phyloP scores from a whole-genome alignment of 2,797 vertebrate species.

The Esox masquinongy region DNA sequence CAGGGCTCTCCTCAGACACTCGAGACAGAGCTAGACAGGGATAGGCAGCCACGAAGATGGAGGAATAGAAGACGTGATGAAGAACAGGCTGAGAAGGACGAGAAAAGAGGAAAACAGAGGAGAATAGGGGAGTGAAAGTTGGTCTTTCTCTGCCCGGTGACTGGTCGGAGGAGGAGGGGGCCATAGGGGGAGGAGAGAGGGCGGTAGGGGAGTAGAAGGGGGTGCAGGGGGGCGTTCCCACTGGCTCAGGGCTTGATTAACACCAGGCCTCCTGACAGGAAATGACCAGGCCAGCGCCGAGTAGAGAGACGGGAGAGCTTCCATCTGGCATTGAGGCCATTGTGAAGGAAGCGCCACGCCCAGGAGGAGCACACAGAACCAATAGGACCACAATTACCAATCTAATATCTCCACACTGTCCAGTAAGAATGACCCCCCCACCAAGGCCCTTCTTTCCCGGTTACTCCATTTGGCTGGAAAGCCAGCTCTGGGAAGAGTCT shows the following conservation, averaged over 20 bases:
- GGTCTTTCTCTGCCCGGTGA: neutral
- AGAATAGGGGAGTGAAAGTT: neutral
- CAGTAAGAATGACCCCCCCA: neutral
- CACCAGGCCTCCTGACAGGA: slow-evolving; percentile 83
- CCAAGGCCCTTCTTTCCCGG: neutral
- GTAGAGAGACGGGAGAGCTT: slow-evolving; percentile 74
- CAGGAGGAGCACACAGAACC: slow-evolving; percentile 15
- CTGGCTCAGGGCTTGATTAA: slow-evolving; percentile 78
- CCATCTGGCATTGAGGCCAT: slow-evolving; percentile 74
- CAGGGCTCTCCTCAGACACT: neutral
- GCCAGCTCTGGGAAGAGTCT: no score
- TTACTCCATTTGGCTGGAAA: no score
- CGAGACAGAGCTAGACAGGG: neutral
- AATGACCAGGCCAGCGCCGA: slow-evolving; percentile 78
- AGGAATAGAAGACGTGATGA: slow-evolving; percentile 9
- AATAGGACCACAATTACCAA: neutral
- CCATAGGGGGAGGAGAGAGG: slow-evolving; percentile 40
- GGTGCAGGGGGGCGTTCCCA: slow-evolving; percentile 60
- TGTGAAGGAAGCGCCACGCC: slow-evolving; percentile 38
- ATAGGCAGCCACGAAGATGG: neutral
- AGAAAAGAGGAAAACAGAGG: slow-evolving; percentile 43
- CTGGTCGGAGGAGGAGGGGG: slow-evolving; percentile 3
- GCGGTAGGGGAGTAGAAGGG: slow-evolving; percentile 6
- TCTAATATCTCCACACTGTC: neutral
- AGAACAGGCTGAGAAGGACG: slow-evolving; percentile 16